phyloP scores from a whole-genome alignment of 2,113 vertebrate species.

The Oxyura jamaicensis region DNA sequence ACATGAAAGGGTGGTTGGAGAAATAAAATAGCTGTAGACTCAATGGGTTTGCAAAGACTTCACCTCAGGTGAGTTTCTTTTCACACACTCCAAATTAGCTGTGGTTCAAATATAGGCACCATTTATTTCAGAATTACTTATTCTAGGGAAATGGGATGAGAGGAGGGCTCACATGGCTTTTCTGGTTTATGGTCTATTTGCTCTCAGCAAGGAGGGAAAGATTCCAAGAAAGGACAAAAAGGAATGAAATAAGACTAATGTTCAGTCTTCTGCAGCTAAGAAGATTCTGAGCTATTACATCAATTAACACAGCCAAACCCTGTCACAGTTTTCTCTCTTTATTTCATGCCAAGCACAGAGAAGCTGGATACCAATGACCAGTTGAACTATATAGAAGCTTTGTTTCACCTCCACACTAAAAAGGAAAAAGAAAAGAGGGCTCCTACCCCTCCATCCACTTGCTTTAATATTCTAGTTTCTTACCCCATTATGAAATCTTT shows the following conservation, averaged over 20 bases:
- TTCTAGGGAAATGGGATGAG: neutral
- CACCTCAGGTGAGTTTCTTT: neutral
- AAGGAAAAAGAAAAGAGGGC: neutral
- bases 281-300: constrained; percentile 23
- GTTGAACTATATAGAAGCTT: neutral
- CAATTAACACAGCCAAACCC: neutral
- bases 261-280: neutral
- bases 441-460: neutral
- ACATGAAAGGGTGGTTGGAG: neutral
- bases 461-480: neutral
- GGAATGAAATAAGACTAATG: constrained; percentile 22
- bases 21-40: neutral
- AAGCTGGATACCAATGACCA: neutral
- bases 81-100: fast-evolving
- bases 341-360: neutral
- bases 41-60: neutral
- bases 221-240: neutral
- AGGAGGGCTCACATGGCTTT: neutral
- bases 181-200: constrained; percentile 1
- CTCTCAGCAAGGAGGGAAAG: neutral
- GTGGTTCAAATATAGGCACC: neutral
- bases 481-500: neutral
- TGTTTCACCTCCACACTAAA: constrained; percentile 11
- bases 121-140: neutral
- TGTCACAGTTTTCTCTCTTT: constrained; percentile 22